Evolutionary conservation across 2,888 invertebrate species (phyloP), one percentile per base, ranked within the genome.

Genomic region (Eupithecia subumbrata): DNA sequence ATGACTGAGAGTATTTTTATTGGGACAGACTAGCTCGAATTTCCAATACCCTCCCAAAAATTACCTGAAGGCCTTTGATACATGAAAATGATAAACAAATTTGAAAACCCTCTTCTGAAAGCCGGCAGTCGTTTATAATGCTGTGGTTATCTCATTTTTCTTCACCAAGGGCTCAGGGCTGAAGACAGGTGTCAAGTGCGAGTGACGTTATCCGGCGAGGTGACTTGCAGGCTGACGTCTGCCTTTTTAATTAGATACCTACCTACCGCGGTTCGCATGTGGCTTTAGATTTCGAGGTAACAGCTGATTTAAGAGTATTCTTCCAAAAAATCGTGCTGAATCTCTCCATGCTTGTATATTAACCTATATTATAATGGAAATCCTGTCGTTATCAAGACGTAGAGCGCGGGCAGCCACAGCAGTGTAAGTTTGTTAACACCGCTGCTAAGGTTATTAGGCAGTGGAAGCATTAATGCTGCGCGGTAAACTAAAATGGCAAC

Each of bases 171-270:
- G 64, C 37, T 67, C 37, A 37, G 40, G 66, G 9, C n/a, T 9
- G 68, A 43, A 43, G 68, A 25, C 68, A 68, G 88, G 81, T 82
- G 84, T 85, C 86, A 87, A 88, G 87, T 60, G 90, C 88, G 89
- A 92, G 87, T 91, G 93, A 92, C 93, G 85, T 91, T 93, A 93
- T 93, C 93, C 84, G 81, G 7, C 63, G 60, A 82, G 80, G 82
- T 84, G 86, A 85, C 86, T 88, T 84, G 88, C 89, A 87, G 88
- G 80, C 82, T 70, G 83, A 84, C 88, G 87, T 89, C 91, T 91
- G 88, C 86, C 83, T 84, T 87, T 91, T 90, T 92, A 92, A 92
- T 67, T 67, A 67, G 60, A 9, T 56, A 52, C 52, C 9, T 22
- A 12, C 56, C 91, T 92, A 91, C 87, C 82, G 78, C 83, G 84